Evolutionary conservation across 2,797 vertebrate species (phyloP).

Genomic region (Xenentodon cancila): DNA sequence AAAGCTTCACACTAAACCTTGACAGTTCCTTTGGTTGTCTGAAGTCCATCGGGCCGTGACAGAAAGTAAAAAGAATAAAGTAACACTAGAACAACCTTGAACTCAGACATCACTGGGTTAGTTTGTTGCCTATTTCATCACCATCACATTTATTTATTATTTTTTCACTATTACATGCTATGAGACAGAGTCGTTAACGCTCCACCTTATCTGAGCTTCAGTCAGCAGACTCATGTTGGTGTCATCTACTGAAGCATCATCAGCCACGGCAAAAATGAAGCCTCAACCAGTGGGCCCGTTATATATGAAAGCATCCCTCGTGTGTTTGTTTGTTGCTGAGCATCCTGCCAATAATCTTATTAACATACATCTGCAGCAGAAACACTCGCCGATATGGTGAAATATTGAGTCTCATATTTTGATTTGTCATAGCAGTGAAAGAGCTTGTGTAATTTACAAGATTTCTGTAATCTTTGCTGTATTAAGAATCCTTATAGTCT

Average conservation of each 20-base stretch:
- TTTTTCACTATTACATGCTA: not conserved
- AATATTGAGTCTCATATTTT: not conserved
- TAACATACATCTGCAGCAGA: not conserved
- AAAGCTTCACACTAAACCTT: too few species aligned
- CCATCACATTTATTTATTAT: too few species aligned
- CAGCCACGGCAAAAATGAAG: not conserved
- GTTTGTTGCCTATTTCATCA: too few species aligned
- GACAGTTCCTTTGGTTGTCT: too few species aligned
- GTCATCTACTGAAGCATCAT: not conserved
- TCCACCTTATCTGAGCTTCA: not conserved
- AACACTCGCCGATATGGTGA: not conserved
- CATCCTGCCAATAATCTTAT: not conserved
- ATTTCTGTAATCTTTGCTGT: too few species aligned
- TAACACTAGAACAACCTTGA: too few species aligned
- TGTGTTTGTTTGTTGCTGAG: not conserved
- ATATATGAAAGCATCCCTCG: not conserved
- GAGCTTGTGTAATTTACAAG: too few species aligned
- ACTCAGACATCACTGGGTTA: too few species aligned
- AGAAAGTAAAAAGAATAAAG: too few species aligned
- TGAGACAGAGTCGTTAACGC: not conserved
- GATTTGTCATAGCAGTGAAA: not conserved
- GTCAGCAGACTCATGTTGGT: not conserved
- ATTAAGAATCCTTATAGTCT: not conserved
- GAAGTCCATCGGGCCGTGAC: too few species aligned
- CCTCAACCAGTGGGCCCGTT: too few species aligned